Evolutionary conservation across 2,888 invertebrate genomes (phyloP).

Genomic region (Leptopilina drosophilae): DNA sequence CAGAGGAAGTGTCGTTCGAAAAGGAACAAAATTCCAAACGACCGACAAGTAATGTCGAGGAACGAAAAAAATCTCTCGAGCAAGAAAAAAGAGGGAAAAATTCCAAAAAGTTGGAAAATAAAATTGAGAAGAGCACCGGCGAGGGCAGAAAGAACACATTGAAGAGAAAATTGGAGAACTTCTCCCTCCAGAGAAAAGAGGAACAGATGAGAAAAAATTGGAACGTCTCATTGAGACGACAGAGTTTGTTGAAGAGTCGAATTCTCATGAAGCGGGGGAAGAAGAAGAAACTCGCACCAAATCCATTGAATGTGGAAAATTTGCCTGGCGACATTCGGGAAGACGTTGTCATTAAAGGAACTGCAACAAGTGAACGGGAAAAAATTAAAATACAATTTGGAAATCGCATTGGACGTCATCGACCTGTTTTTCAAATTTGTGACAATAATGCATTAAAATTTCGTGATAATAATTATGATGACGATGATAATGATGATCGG

Average conservation of each 20-base stretch:
- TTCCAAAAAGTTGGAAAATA: too few species aligned
- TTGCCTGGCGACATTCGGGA: too few species aligned
- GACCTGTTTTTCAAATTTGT: slow-evolving; percentile 9
- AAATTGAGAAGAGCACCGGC: neutral
- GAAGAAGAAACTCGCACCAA: slow-evolving; percentile 58
- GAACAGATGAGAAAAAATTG: neutral
- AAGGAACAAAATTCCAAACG: too few species aligned
- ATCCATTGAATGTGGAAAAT: slow-evolving; percentile 33
- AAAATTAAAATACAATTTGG: slow-evolving; percentile 20
- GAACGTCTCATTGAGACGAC: neutral
- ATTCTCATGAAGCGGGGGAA: slow-evolving; percentile 32
- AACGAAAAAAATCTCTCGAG: too few species aligned
- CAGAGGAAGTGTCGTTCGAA: too few species aligned
- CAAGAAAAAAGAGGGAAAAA: too few species aligned
- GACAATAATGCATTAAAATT: slow-evolving; percentile 21
- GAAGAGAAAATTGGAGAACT: neutral
- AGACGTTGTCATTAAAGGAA: neutral
- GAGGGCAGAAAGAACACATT: neutral
- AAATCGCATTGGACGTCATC: neutral
- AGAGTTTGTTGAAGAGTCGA: neutral
- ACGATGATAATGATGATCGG: too few species aligned
- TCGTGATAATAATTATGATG: neutral
- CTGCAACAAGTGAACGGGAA: slow-evolving; percentile 25
- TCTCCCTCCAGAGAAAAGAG: neutral
- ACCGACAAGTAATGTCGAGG: too few species aligned